These are phyloP conservation scores for Hydrolagus colliei DNA, from an alignment of 2,797 vertebrate genomes.

Conservation along the genomic window DNA sequence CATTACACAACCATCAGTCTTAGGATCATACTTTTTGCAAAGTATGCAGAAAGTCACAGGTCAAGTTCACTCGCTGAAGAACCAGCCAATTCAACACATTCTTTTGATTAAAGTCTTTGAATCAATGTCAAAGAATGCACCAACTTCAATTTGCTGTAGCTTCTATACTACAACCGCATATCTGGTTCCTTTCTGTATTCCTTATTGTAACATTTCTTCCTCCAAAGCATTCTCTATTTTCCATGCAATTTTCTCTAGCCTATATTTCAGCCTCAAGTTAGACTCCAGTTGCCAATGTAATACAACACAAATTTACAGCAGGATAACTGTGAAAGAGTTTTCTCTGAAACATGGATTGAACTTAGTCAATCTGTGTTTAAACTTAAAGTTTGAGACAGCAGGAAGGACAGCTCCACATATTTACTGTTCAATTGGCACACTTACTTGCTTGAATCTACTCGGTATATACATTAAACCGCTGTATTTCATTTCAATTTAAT, in stretches of 20 bases:
- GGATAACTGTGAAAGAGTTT: background rate
- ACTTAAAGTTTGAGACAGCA: background rate
- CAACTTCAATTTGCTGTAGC: background rate
- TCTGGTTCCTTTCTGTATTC: background rate
- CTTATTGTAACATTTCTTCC: too few relatives aligned
- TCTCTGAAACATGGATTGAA: background rate
- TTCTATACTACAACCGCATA: background rate
- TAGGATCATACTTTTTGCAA: conserved; percentile 6
- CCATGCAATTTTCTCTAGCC: background rate
- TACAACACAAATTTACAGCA: background rate
- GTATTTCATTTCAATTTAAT: too few relatives aligned
- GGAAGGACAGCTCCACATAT: background rate
- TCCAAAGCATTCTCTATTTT: too few relatives aligned
- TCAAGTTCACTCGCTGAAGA: conserved; percentile 24
- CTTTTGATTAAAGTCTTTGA: conserved; percentile 27
- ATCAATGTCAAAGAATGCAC: conserved; percentile 22
- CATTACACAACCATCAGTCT: conserved; percentile 25
- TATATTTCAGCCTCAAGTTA: background rate
- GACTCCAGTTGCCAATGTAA: background rate
- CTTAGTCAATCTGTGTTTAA: background rate
- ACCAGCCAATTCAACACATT: conserved; percentile 23
- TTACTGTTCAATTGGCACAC: background rate
- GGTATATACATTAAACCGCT: too few relatives aligned
- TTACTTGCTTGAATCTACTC: background rate
- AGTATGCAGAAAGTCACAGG: conserved; percentile 22